phyloP scores from a whole-genome alignment of 92 coral and sea anemone species.

The Montipora capitata region DNA sequence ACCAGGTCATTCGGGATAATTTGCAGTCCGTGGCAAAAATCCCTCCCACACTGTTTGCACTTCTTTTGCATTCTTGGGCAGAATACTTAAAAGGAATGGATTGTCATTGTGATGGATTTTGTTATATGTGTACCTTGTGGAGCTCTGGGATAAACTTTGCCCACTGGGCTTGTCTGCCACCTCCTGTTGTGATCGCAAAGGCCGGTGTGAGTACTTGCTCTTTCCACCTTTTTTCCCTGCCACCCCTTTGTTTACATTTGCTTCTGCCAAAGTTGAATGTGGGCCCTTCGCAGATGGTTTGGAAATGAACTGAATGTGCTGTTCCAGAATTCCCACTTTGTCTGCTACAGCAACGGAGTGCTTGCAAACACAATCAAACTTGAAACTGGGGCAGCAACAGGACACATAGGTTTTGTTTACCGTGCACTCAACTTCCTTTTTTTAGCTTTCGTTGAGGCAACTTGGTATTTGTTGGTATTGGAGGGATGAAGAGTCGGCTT shows the following conservation, averaged over 20 bases:
- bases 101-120: slow-evolving; percentile 23
- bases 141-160: slow-evolving; percentile 9
- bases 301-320: slow-evolving; percentile 52
- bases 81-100: slow-evolving; percentile 9
- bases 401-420: slow-evolving; percentile 33
- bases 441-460: slow-evolving; percentile 69
- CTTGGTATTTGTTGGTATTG: slow-evolving; percentile 67
- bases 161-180: neutral
- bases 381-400: slow-evolving; percentile 62
- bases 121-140: neutral
- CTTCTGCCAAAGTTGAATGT: slow-evolving; percentile 62
- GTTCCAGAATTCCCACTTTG: slow-evolving; percentile 68
- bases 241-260: slow-evolving; percentile 58
- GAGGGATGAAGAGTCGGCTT: slow-evolving; percentile 54
- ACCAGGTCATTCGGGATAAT: slow-evolving; percentile 35
- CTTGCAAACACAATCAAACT: slow-evolving; percentile 61
- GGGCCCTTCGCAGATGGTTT: slow-evolving; percentile 28
- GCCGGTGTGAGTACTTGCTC: slow-evolving; percentile 40
- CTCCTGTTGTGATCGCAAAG: slow-evolving; percentile 35
- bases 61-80: slow-evolving; percentile 19
- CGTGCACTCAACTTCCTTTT: slow-evolving; percentile 51
- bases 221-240: slow-evolving; percentile 58
- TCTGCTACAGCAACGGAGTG: slow-evolving; percentile 75
- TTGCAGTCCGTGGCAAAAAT: slow-evolving; percentile 19
- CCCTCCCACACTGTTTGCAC: slow-evolving; percentile 8